Evolutionary conservation across 2,888 invertebrate genomes (phyloP), one percentile per base, ranked within the genome.

Genomic region (Rapana venosa): DNA sequence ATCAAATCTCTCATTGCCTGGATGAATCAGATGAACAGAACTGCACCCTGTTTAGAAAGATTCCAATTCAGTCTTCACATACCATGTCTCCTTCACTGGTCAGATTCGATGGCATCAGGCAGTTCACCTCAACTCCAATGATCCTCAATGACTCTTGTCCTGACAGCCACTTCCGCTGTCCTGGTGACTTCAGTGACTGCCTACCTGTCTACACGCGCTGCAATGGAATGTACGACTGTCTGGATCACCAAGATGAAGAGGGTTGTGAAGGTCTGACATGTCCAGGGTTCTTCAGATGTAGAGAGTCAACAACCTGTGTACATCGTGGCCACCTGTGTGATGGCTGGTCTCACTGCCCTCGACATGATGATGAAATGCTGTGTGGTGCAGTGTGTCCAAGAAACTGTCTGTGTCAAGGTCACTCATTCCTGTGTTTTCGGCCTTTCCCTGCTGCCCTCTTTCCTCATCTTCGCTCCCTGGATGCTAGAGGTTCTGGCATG

Each of bases 241-340:
- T 81, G 15, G 81, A 47, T 26, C 81, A 47, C 26, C 36, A 81
- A 4, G 81, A 81, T 47, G 81, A 81, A 81, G 81, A 81, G 26
- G 8, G 26, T 11, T 81, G 81, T 47, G 47, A 11, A 11, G 81
- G 36, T 0, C 0, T 81, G 81, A 58, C 30, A 58, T 84, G 84
- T 84, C 30, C 84, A 47, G 87, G 87, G 11, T 87, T 87, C n/a
- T 87, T n/a, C 87, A 22, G 70, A 6, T 87, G 87, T 22, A 58
- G 70, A 70, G n/a, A 4, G 32, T 87, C 87, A 36, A 70, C 4
- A 8, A 58, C 35, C 11, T 87, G 87, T 74, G n/a, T 87, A 36
- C 87, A 87, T 56, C 2, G 8, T n/a, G 87, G 70, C 22, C 66
- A 87, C 70, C 4, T 84, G 84, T 84, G 84, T 84, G 84, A 84